These are phyloP conservation scores for Nomada ferruginata DNA, from an alignment of 2,888 invertebrate species.

Conservation along the genomic window DNA sequence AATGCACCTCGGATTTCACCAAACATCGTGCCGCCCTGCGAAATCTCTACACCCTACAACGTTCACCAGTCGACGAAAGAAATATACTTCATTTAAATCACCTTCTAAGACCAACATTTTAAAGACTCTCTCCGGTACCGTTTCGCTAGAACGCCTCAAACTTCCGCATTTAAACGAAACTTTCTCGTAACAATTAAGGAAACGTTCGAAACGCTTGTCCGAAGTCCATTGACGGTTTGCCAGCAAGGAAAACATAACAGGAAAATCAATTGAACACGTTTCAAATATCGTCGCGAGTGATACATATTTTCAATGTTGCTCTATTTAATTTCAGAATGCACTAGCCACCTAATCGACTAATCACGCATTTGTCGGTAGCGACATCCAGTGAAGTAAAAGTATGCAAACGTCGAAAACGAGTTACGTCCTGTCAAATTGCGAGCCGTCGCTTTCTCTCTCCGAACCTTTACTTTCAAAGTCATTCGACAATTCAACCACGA, in stretches of 20 bases:
- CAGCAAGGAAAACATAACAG: background rate
- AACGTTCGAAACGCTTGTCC: background rate
- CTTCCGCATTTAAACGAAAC: slow-evolving; percentile 51
- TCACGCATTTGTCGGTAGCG: too few species aligned
- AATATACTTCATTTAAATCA: background rate
- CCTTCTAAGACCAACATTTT: slow-evolving; percentile 6
- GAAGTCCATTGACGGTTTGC: background rate
- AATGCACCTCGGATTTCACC: background rate
- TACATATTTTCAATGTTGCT: too few species aligned
- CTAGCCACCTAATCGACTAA: too few species aligned
- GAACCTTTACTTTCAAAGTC: background rate
- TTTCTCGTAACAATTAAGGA: slow-evolving; percentile 50
- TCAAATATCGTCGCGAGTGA: background rate
- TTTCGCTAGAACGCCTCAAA: slow-evolving; percentile 46
- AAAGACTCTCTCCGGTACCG: slow-evolving; percentile 36
- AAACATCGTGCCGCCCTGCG: background rate
- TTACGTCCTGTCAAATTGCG: too few species aligned
- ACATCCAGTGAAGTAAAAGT: too few species aligned
- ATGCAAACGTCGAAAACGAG: too few species aligned
- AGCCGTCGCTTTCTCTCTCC: too few species aligned
- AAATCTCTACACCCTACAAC: too few species aligned
- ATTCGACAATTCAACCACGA: background rate
- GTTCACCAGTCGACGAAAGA: background rate
- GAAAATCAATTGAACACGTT: background rate
- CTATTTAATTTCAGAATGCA: too few species aligned